A percentile compares a stretch with the other conserved stretches of the same genome.
phyloP scores from a whole-genome alignment of 2,888 invertebrate species.

The Calameuta filiformis region DNA sequence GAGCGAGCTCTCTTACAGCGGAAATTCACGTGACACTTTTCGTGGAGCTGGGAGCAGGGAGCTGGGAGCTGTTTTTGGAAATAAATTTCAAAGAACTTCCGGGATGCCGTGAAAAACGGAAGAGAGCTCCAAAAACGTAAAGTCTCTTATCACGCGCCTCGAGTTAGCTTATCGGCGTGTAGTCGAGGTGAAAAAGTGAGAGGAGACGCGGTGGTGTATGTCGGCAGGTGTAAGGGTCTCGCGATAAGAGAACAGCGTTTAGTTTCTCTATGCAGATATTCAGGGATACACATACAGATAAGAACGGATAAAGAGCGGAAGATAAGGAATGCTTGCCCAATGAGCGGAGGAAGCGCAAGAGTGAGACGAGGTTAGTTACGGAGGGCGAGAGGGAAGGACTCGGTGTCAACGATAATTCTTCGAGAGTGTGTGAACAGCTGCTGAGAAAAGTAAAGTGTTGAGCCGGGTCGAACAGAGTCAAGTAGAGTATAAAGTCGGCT shows the following conservation, averaged over 20 bases:
- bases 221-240: background rate
- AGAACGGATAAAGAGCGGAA: too few species aligned
- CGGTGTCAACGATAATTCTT: constrained; percentile 1
- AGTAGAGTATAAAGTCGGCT: too few species aligned
- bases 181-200: background rate
- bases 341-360: background rate
- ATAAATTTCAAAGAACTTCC: background rate
- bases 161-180: background rate
- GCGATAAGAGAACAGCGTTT: background rate
- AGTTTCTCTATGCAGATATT: too few species aligned
- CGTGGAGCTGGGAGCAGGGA: too few species aligned
- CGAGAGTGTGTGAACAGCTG: constrained; percentile 1
- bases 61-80: background rate
- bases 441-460: background rate
- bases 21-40: too few species aligned
- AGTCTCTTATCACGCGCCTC: background rate
- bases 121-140: background rate
- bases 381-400: background rate
- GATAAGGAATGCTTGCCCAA: background rate
- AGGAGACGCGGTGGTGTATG: background rate
- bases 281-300: too few species aligned
- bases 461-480: too few species aligned
- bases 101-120: background rate
- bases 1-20: too few species aligned
- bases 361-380: background rate